phyloP scores from a whole-genome alignment of 2,888 invertebrate species.

The Chirona hameri region DNA sequence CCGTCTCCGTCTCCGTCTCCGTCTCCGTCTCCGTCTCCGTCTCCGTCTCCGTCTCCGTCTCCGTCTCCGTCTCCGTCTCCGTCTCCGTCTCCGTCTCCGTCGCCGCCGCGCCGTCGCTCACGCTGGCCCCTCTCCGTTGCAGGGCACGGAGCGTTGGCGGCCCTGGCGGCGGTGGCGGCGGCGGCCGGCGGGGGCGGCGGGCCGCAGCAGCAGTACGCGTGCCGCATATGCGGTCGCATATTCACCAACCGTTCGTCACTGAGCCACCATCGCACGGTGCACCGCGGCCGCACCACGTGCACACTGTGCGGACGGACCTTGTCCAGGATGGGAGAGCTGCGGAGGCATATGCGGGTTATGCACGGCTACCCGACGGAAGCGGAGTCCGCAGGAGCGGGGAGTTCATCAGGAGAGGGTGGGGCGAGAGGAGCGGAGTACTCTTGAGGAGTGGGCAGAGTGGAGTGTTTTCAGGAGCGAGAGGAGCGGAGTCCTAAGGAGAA shows the following conservation, averaged over 20 bases:
- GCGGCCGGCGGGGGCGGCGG: not conserved
- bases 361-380: conserved; percentile 46
- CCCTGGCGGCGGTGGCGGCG: not conserved
- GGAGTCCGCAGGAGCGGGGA: conserved; percentile 43
- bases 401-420: conserved; percentile 43
- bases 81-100: conserved; percentile 36
- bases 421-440: no score
- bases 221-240: conserved; percentile 34
- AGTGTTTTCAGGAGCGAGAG: no score
- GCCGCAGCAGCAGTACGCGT: conserved; percentile 32
- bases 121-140: conserved; percentile 33
- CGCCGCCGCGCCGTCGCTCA: conserved; percentile 34
- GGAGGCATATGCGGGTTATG: conserved; percentile 40
- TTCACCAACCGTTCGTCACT: conserved; percentile 35
- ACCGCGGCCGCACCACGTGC: conserved; percentile 46
- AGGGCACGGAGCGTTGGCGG: conserved; percentile 33
- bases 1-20: no score
- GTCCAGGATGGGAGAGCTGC: conserved; percentile 46
- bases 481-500: no score
- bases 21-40: conserved; percentile 35
- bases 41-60: conserved; percentile 35
- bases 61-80: conserved; percentile 37
- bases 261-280: conserved; percentile 35
- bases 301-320: conserved; percentile 49
- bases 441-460: no score